Conservation (phyloP, 1,140 invertebrate species). For the Armadillidium nasatum region DNA sequence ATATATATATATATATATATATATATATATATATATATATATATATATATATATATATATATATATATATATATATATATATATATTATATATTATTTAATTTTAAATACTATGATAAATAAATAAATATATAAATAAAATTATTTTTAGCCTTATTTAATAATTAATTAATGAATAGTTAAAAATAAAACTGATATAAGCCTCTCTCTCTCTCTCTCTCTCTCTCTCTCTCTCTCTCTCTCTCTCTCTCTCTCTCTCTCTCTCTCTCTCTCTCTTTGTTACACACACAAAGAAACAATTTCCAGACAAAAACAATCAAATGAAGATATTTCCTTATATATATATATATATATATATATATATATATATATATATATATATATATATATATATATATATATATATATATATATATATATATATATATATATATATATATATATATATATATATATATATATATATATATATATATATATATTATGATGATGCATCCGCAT, state of each 20-base stretch:
- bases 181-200: no score
- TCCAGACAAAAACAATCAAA: neutral
- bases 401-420: neutral
- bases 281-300: neutral
- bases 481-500: slow-evolving; percentile 4
- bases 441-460: slow-evolving; percentile 23
- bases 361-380: neutral
- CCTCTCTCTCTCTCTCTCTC: no score
- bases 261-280: neutral
- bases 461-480: slow-evolving; percentile 26
- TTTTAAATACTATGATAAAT: no score
- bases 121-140: no score
- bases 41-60: neutral
- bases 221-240: no score
- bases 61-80: slow-evolving; percentile 6
- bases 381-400: slow-evolving; percentile 2
- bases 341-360: neutral
- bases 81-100: neutral
- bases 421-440: slow-evolving; percentile 16
- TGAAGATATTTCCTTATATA: neutral
- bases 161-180: no score
- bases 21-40: slow-evolving; percentile 9
- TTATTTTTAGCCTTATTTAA: no score
- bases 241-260: neutral
- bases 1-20: neutral